These are phyloP conservation scores for Zosterops borbonicus DNA, from an alignment of 2,113 vertebrate species.

Conservation along the genomic window DNA sequence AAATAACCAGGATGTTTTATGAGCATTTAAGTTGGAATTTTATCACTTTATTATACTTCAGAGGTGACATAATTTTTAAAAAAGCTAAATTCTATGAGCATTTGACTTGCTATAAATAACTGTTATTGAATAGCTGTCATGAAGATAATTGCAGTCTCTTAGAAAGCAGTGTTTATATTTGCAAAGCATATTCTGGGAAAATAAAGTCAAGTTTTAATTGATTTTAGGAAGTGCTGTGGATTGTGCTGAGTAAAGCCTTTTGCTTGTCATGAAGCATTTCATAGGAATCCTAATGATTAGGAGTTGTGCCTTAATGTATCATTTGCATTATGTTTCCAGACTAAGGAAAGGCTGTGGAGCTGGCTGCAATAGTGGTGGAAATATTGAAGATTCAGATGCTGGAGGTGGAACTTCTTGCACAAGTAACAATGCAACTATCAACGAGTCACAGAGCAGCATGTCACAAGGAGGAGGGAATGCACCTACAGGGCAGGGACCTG, in stretches of 20 bases:
- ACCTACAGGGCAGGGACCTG: constrained; percentile 74
- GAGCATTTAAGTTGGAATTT: not conserved
- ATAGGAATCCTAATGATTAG: not conserved
- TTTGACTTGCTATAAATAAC: not conserved
- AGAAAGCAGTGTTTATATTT: not conserved
- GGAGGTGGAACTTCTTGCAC: constrained; percentile 87
- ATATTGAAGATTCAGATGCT: constrained; percentile 93
- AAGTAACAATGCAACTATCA: constrained; percentile 83
- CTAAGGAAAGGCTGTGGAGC: constrained; percentile 96
- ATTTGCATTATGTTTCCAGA: constrained; percentile 66
- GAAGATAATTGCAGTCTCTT: not conserved
- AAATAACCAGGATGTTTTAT: not conserved
- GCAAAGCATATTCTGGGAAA: not conserved
- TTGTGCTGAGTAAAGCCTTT: not conserved
- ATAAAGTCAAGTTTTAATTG: not conserved
- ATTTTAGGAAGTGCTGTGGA: not conserved
- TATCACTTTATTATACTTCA: not conserved
- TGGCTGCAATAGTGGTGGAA: constrained; percentile 97
- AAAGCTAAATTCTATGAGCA: not conserved
- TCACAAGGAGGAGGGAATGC: constrained; percentile 73
- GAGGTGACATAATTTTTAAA: not conserved
- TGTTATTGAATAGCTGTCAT: not conserved
- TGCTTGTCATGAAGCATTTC: not conserved
- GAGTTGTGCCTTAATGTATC: not conserved
- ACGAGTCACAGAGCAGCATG: constrained; percentile 84